Conservation (phyloP, 2,888 invertebrate species). For the Caenorhabditis auriculariae region DNA sequence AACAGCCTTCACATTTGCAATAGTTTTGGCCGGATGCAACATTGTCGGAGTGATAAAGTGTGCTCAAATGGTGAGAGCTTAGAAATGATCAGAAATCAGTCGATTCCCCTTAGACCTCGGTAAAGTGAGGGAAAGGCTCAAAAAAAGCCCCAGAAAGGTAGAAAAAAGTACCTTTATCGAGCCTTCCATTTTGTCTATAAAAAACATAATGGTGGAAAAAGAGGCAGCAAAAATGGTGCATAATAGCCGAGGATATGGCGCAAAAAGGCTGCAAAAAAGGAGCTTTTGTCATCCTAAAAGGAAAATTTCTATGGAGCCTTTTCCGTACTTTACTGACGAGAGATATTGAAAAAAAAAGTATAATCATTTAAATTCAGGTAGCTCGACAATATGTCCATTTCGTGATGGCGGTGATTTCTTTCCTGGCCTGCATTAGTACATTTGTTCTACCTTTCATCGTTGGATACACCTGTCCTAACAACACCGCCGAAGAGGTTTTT, state of each 20-base stretch:
- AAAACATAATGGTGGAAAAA: no score
- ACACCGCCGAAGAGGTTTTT: slow-evolving; percentile 13
- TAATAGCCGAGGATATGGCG: no score
- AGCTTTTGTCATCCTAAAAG: neutral
- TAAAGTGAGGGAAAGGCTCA: no score
- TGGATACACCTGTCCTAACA: slow-evolving; percentile 12
- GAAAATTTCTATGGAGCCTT: neutral
- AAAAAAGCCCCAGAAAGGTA: no score
- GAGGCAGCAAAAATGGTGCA: no score
- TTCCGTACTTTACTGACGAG: neutral
- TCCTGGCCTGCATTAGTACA: slow-evolving; percentile 16
- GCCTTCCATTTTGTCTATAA: no score
- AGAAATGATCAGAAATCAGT: no score
- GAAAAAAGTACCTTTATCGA: no score
- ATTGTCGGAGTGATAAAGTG: neutral
- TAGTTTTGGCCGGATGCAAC: neutral
- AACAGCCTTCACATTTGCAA: neutral
- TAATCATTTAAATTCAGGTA: no score
- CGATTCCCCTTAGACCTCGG: no score
- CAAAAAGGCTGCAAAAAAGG: no score
- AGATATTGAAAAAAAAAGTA: no score
- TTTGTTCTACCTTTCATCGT: slow-evolving; percentile 19
- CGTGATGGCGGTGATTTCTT: slow-evolving; percentile 25
- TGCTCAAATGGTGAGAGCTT: neutral
- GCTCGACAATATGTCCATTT: slow-evolving; percentile 29